A percentile compares a stretch with the other conserved stretches of the same genome.
Conservation (phyloP, 2,888 invertebrate species). For the Eupithecia exiguata region DNA sequence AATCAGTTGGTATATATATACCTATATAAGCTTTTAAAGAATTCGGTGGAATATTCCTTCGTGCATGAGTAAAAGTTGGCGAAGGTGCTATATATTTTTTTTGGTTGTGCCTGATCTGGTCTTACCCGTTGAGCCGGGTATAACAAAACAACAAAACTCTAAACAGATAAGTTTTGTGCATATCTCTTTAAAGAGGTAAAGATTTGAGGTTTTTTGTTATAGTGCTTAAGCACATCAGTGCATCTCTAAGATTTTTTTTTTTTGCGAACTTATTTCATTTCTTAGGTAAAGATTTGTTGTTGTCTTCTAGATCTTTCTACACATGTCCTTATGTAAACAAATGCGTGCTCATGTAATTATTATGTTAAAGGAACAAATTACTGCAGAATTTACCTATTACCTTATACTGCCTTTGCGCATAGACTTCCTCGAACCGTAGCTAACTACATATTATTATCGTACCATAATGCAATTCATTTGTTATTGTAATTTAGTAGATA, state of each 20-base stretch:
- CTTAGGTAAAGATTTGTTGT: neutral
- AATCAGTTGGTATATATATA: neutral
- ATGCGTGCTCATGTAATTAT: neutral
- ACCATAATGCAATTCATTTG: conserved; percentile 1
- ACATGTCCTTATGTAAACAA: neutral
- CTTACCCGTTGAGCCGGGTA: too few relatives aligned
- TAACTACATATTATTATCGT: neutral
- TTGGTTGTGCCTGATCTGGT: too few relatives aligned
- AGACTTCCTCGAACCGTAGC: conserved; percentile 7
- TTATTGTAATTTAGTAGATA: neutral
- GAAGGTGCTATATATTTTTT: too few relatives aligned
- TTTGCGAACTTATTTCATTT: too few relatives aligned
- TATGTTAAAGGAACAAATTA: conserved; percentile 2
- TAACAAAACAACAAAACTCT: too few relatives aligned
- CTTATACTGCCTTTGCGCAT: neutral
- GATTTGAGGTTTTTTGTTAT: too few relatives aligned
- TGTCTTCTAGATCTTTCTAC: neutral
- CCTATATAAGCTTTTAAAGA: neutral
- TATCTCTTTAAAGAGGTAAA: neutral
- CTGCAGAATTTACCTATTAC: conserved; percentile 12
- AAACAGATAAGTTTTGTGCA: too few relatives aligned
- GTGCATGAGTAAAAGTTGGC: too few relatives aligned
- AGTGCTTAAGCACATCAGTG: too few relatives aligned
- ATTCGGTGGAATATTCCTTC: neutral
- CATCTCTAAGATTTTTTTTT: too few relatives aligned